phyloP scores from a whole-genome alignment of 1,140 invertebrate species.

The Drosophila pseudoananassae region DNA sequence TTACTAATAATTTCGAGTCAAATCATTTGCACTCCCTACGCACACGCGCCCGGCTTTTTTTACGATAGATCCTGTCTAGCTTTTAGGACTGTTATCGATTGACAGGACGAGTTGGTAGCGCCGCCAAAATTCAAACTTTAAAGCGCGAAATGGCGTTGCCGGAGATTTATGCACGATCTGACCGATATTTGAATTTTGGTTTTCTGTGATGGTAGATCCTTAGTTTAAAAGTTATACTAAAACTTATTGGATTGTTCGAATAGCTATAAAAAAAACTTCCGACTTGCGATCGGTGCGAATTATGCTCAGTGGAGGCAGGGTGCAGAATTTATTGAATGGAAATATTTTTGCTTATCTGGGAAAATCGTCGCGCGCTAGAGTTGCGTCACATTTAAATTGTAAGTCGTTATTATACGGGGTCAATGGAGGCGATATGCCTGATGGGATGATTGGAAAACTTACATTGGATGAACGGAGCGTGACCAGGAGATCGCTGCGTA shows the following conservation, averaged over 20 bases:
- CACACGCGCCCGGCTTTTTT: slow-evolving; percentile 43
- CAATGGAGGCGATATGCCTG: slow-evolving; percentile 38
- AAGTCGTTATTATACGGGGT: slow-evolving; percentile 14
- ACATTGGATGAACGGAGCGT: slow-evolving; percentile 72
- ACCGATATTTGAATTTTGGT: no score
- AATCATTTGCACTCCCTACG: slow-evolving; percentile 22
- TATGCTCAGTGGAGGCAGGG: background rate
- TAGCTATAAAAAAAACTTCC: background rate
- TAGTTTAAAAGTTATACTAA: no score
- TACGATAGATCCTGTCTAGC: slow-evolving; percentile 30
- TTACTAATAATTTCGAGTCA: background rate
- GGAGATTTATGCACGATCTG: no score
- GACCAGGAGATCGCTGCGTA: slow-evolving; percentile 71
- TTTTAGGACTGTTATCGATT: slow-evolving; percentile 44
- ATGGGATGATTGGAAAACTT: slow-evolving; percentile 54
- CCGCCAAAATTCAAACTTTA: slow-evolving; percentile 5
- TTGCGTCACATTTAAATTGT: slow-evolving; percentile 25
- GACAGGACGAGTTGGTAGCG: slow-evolving; percentile 34
- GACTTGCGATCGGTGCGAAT: background rate
- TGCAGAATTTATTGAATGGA: slow-evolving; percentile 50
- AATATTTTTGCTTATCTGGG: slow-evolving; percentile 48
- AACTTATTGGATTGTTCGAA: background rate
- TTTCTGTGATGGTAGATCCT: no score
- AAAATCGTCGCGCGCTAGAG: slow-evolving; percentile 3
- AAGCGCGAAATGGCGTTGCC: background rate